These are phyloP conservation scores for Caenorhabditis plicata DNA, from an alignment of 2,888 invertebrate species.

Conservation along the genomic window DNA sequence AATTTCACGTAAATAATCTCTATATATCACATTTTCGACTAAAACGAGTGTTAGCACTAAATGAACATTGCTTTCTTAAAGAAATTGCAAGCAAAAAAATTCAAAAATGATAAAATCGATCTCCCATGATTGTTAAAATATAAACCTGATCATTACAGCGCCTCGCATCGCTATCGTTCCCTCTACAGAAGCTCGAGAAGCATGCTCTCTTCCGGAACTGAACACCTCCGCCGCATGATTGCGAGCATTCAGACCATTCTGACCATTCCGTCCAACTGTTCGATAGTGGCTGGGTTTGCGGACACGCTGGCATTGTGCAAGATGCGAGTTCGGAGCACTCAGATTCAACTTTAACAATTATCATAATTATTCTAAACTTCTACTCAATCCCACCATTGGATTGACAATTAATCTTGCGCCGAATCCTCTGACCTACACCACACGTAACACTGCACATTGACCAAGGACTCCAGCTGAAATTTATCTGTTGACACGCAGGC, in stretches of 20 bases:
- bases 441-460: too few species aligned
- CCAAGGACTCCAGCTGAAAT: too few species aligned
- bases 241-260: constrained; percentile 37
- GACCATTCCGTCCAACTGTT: constrained; percentile 32
- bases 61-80: not conserved
- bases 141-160: constrained; percentile 27
- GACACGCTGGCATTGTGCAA: constrained; percentile 11
- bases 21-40: not conserved
- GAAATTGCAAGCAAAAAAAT: not conserved
- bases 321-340: too few species aligned
- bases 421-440: too few species aligned
- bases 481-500: constrained; percentile 4
- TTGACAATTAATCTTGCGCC: too few species aligned
- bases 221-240: constrained; percentile 31
- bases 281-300: not conserved
- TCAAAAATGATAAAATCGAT: too few species aligned
- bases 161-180: constrained; percentile 31
- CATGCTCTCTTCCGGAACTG: constrained; percentile 35
- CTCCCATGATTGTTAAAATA: not conserved
- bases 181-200: constrained; percentile 24
- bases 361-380: too few species aligned
- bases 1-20: too few species aligned
- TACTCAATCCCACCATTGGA: too few species aligned
- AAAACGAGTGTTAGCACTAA: not conserved
- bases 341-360: too few species aligned